Conservation (phyloP, 2,113 vertebrate species). For the Chaenocephalus aceratus region DNA sequence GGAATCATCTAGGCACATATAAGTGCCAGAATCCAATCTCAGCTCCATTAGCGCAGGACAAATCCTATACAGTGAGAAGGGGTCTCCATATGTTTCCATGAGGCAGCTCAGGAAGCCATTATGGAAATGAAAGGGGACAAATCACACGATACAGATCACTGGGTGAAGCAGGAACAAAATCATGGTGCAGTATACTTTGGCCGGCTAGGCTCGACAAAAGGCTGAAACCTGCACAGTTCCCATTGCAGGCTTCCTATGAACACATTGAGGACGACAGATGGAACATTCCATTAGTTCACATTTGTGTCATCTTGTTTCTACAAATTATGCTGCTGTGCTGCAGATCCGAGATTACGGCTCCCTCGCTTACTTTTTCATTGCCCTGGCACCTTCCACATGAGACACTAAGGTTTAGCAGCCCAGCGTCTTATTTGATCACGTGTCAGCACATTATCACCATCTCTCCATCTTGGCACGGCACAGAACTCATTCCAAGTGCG, state of each 20-base stretch:
- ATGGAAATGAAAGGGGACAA: conserved; percentile 85
- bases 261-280: conserved; percentile 29
- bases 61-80: conserved; percentile 81
- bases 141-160: conserved; percentile 79
- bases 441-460: conserved; percentile 68
- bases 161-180: conserved; percentile 75
- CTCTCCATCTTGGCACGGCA: conserved; percentile 57
- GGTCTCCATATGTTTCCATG: conserved; percentile 81
- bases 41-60: conserved; percentile 85
- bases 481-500: conserved; percentile 70
- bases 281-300: conserved; percentile 63
- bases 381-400: conserved; percentile 31
- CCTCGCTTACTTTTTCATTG: conserved; percentile 41
- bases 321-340: conserved; percentile 59
- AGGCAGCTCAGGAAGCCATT: conserved; percentile 82
- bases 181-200: conserved; percentile 64
- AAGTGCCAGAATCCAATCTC: conserved; percentile 86
- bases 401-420: conserved; percentile 52
- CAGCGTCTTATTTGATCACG: conserved; percentile 66
- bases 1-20: conserved; percentile 81
- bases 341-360: conserved; percentile 64
- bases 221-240: conserved; percentile 42
- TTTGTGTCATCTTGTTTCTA: conserved; percentile 63
- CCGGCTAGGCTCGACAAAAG: conserved; percentile 55
- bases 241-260: conserved; percentile 63